Base-by-base conservation (phyloP, 2,113 vertebrate species). In the Piliocolobus tephrosceles region DNA sequence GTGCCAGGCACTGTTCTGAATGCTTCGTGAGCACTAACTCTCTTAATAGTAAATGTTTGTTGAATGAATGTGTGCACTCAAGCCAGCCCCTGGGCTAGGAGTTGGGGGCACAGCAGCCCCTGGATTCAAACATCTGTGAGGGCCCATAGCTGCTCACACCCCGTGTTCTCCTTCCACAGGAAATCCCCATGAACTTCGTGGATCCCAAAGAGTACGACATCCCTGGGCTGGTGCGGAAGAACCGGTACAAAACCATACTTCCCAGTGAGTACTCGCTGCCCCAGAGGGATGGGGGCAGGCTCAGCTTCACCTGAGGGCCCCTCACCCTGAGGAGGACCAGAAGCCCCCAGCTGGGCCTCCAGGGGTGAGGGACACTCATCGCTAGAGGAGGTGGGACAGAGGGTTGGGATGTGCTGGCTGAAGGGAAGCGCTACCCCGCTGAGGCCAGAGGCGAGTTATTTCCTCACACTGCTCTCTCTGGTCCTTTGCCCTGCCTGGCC, bases 141-240 rank as follows among this genome's bases (percentile, higher is more conserved):
- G 18, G 66, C n/a, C 61, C 40, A 17, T 14, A 18, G 70, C 38
- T 30, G 25, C 76, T 95, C 72, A 96, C 40, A 64, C 16, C 66
- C 68, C 0, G 0, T 92, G 45, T 88, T 97, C 66, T 95, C 94
- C 86, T 98, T 98, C 83, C 86, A 91, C 98, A 99, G 99, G 99
- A 99, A 99, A 99, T 99, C 98, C 99, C 99, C 91, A 99, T 99
- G 99, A 99, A 99, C 97, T 99, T 99, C 98, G 99, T 99, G 98
- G 99, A 99, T 98, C 99, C 99, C 2, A 99, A 99, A 97, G 99
- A 99, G 96, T 99, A 99, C 78, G 99, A 99, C 98, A 99, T 99
- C 98, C 99, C 99, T 66, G 99, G 99, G 86, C 99, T 99, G 97
- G 99, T 99, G 97, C 99, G 99, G 98, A 99, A 99, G 98, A 99